Percentiles rank a stretch among this genome's conserved stretches.
Evolutionary conservation across 1,140 invertebrate species (phyloP).

Genomic region (Aethina tumida): DNA sequence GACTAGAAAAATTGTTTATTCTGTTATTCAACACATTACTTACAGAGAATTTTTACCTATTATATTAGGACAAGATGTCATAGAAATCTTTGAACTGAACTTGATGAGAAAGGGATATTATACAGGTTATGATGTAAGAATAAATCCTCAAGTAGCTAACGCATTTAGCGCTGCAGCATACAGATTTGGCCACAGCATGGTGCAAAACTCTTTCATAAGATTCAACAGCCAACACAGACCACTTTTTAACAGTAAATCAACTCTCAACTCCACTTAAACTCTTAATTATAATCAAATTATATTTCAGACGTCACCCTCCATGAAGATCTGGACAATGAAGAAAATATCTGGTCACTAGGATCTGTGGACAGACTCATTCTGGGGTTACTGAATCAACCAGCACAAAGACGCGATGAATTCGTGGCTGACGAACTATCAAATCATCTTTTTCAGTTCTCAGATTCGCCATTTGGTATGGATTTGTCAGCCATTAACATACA

Average conservation of each 20-base stretch:
- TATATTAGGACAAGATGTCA: conserved; percentile 57
- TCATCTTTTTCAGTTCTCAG: conserved; percentile 71
- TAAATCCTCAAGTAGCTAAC: conserved; percentile 82
- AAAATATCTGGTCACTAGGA: conserved; percentile 57
- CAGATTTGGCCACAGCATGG: conserved; percentile 88
- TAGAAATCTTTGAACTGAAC: conserved; percentile 60
- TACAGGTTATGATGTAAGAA: conserved; percentile 62
- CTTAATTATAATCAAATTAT: conserved; percentile 1
- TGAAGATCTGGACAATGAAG: conserved; percentile 53
- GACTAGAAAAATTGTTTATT: conserved; percentile 68
- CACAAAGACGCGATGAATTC: conserved; percentile 72
- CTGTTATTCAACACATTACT: conserved; percentile 77
- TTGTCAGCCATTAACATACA: conserved; percentile 85
- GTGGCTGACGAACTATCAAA: conserved; percentile 75
- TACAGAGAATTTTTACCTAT: conserved; percentile 84
- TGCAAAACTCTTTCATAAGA: conserved; percentile 65
- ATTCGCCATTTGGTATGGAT: conserved; percentile 71
- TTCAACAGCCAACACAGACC: conserved; percentile 53
- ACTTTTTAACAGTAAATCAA: conserved; percentile 54
- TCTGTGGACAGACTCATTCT: conserved; percentile 69
- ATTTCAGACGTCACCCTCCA: conserved; percentile 65
- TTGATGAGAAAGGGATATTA: conserved; percentile 53
- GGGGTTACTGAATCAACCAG: conserved; percentile 65
- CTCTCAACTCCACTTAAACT: neutral
- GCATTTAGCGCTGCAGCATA: conserved; percentile 92